These are phyloP conservation scores for Mesorhabditis belari DNA, from an alignment of 2,888 invertebrate species.

Conservation along the genomic window DNA sequence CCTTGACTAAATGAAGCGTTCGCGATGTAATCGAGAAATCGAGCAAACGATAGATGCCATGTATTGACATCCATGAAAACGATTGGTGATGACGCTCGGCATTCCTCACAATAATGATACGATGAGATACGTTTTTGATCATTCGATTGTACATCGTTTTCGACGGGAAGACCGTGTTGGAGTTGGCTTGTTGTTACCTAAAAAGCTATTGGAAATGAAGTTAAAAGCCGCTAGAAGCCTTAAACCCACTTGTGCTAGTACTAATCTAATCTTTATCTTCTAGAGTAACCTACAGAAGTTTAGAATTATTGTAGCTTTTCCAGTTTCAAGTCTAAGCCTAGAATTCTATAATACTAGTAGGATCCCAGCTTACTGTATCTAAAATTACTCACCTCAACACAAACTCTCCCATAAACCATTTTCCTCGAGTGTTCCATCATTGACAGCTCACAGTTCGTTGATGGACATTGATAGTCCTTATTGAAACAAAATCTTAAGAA, in stretches of 20 bases:
- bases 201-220: neutral
- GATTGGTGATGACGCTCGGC: constrained; percentile 65
- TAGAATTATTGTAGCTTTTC: neutral
- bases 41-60: constrained; percentile 79
- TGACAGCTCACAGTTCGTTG: constrained; percentile 70
- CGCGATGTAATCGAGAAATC: constrained; percentile 78
- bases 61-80: constrained; percentile 72
- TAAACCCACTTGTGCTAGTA: too few species aligned
- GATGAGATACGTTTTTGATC: neutral
- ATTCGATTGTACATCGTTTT: neutral
- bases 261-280: too few species aligned
- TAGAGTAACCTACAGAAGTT: too few species aligned
- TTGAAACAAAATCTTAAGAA: constrained; percentile 56
- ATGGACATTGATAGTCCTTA: constrained; percentile 74
- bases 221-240: too few species aligned
- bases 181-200: neutral
- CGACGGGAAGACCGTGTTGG: neutral
- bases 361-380: too few species aligned
- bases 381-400: constrained; percentile 33
- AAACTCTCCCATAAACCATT: constrained; percentile 61
- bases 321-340: too few species aligned
- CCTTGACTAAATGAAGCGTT: constrained; percentile 61
- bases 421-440: constrained; percentile 80
- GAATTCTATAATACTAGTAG: too few species aligned
- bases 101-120: constrained; percentile 9